phyloP scores from a whole-genome alignment of 92 coral and sea anemone genomes.

The Pocillopora grandis region DNA sequence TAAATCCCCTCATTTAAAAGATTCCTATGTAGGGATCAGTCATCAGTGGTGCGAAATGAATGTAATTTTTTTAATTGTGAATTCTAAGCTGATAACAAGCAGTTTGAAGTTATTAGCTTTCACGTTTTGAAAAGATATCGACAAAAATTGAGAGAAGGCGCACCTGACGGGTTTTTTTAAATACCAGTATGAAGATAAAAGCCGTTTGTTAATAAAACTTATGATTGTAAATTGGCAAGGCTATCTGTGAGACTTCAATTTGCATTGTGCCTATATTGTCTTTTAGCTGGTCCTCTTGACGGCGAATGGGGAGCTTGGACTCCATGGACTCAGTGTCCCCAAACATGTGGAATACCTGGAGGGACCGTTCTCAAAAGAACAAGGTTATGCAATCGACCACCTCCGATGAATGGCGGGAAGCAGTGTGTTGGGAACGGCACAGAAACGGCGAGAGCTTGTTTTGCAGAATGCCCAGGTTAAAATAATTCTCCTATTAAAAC shows the following conservation, averaged over 20 bases:
- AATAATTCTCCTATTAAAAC: not conserved
- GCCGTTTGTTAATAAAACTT: no score
- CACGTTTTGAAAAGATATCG: no score
- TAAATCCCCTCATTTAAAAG: not conserved
- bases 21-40: not conserved
- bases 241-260: no score
- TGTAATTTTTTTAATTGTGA: not conserved
- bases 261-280: no score
- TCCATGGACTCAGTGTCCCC: slow-evolving; percentile 78
- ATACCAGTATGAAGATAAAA: no score
- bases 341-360: slow-evolving; percentile 80
- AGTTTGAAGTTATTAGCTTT: not conserved
- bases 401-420: slow-evolving; percentile 94
- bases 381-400: slow-evolving; percentile 85
- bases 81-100: not conserved
- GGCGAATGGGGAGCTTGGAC: slow-evolving; percentile 91
- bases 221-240: no score
- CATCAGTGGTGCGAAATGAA: not conserved
- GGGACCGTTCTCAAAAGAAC: slow-evolving; percentile 74
- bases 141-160: no score
- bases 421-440: slow-evolving; percentile 77
- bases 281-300: slow-evolving; percentile 81
- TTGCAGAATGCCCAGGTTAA: slow-evolving; percentile 87
- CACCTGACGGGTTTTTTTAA: no score
- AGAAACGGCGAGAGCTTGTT: slow-evolving; percentile 73